Conservation (phyloP, 1,140 invertebrate genomes). For the Delia radicum region DNA sequence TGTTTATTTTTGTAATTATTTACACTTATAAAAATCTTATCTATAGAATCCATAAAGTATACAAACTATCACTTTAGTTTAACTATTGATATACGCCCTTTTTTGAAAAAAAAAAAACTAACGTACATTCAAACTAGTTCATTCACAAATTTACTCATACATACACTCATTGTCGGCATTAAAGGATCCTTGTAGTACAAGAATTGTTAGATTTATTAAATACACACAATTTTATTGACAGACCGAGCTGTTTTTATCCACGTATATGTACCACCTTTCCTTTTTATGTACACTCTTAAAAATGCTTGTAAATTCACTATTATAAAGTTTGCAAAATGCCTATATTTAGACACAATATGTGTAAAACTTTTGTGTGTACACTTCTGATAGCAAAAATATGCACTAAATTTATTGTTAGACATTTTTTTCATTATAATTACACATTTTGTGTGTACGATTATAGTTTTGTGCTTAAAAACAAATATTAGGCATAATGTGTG, state of each 20-base stretch:
- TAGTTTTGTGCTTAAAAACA: no score
- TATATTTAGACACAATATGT: no score
- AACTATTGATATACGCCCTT: slow-evolving; percentile 4
- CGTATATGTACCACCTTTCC: background rate
- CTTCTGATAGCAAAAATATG: no score
- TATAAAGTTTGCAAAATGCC: no score
- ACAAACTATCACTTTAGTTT: slow-evolving; percentile 18
- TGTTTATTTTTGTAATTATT: slow-evolving; percentile 22
- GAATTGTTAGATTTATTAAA: background rate
- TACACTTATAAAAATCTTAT: slow-evolving; percentile 21
- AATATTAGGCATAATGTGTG: no score
- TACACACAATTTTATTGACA: background rate
- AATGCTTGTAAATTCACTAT: no score
- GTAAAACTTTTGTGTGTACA: no score
- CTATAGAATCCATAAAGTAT: slow-evolving; percentile 20
- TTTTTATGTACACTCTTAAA: no score
- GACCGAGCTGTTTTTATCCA: background rate
- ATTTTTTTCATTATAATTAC: no score
- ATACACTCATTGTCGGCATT: background rate
- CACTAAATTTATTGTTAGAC: no score
- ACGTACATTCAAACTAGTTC: background rate
- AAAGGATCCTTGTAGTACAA: background rate
- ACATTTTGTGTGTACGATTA: no score
- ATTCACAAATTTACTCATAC: background rate
- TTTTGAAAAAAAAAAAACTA: background rate